Percentiles rank a stretch among this genome's conserved stretches.
phyloP scores from a whole-genome alignment of 2,797 vertebrate genomes.

The Lithobates pipiens region DNA sequence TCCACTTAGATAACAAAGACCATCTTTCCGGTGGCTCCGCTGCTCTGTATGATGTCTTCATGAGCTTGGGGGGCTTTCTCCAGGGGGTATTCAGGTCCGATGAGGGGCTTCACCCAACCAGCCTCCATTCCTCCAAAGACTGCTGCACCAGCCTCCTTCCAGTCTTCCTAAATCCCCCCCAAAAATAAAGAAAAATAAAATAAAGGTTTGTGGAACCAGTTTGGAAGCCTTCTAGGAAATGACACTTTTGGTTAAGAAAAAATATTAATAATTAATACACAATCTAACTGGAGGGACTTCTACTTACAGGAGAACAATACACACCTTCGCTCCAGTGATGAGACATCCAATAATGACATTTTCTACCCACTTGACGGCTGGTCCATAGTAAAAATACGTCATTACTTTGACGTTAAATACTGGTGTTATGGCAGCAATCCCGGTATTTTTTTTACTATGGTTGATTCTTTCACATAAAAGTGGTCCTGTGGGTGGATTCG shows the following conservation, averaged over 20 bases:
- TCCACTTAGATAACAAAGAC: slow-evolving; percentile 78
- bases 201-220: not conserved
- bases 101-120: slow-evolving; percentile 85
- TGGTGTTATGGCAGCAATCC: too few species aligned
- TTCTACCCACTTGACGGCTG: too few species aligned
- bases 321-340: too few species aligned
- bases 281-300: too few species aligned
- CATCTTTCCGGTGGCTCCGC: slow-evolving; percentile 87
- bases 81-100: slow-evolving; percentile 81
- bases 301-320: too few species aligned
- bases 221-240: not conserved
- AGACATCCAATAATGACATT: too few species aligned
- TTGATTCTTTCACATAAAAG: too few species aligned
- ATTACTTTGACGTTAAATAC: too few species aligned
- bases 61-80: slow-evolving; percentile 84
- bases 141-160: slow-evolving; percentile 73
- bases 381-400: too few species aligned
- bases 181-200: not conserved
- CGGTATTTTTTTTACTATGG: too few species aligned
- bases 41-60: slow-evolving; percentile 83
- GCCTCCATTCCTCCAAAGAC: slow-evolving; percentile 83
- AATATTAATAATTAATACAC: too few species aligned
- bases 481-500: too few species aligned
- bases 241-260: not conserved
- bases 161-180: slow-evolving; percentile 79